Base-by-base conservation (phyloP, 1,140 invertebrate genomes). In the Limonius californicus region DNA sequence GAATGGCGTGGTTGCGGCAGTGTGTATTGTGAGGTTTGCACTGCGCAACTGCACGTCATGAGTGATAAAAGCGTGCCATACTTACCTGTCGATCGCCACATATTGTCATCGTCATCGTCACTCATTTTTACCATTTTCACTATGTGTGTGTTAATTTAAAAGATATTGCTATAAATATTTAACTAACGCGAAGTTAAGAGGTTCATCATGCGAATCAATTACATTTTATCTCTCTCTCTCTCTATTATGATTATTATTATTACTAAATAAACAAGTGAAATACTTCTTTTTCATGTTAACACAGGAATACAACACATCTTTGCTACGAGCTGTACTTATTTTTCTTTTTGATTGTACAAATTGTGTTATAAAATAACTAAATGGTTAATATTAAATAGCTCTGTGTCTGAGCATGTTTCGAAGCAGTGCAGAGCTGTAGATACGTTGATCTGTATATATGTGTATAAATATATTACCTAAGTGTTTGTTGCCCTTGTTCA, bases 281-380 rank as follows among this genome's bases (percentile, higher is more conserved):
- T 39, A 21, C 23, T 47, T 59, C 16, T 43, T 59, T 47, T 59
- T 55, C 20, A 16, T 32, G 27, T 27, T 32, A 30, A 39, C 35
- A 39, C 2, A 12, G 2, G n/a, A 14, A 39, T 39, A 39, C 35
- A 23, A 68, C 71, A 74, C 73, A 72, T 70, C 67, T 75, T 74
- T 73, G 70, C 71, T 71, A 75, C 69, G 68, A 74, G 70, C 68
- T 75, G 75, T 76, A 76, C 75, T 76, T 76, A 76, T 74, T 67
- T 61, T 64, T 73, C 62, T 64, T 66, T 70, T 74, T 70, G 61
- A 76, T 74, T 76, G 74, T 75, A 75, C 73, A 76, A 74, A 75
- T 74, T 75, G 71, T 76, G 72, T 75, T 72, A 70, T 65, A 63
- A 65, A 66, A 60, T 70, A n/a, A 70, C 66, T 72, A 72, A 68